Conservation (phyloP, 53 echinoderm and acorn worm genomes). For the Luidia sarsii region DNA sequence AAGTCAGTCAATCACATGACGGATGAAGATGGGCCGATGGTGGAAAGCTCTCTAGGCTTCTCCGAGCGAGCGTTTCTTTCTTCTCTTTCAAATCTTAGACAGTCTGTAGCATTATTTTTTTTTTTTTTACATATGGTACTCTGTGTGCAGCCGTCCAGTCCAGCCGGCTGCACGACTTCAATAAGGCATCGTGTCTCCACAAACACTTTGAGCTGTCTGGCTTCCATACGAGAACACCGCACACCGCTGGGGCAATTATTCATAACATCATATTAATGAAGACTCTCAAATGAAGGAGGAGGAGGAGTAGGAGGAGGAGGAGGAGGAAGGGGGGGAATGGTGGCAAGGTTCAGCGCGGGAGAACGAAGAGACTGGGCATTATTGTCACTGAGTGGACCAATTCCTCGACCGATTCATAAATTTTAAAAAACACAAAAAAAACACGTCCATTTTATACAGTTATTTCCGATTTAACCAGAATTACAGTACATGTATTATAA, state of each 20-base stretch:
- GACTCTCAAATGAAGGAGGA: conserved; percentile 7
- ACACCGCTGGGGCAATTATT: conserved; percentile 42
- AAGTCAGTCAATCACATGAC: conserved; percentile 62
- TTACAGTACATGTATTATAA: no score
- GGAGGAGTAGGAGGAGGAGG: neutral
- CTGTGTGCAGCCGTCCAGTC: no score
- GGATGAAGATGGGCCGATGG: conserved; percentile 51
- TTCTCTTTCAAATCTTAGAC: no score
- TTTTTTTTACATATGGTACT: no score
- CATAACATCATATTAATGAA: conserved; percentile 59
- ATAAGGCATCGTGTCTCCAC: conserved; percentile 48
- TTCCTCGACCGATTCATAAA: no score
- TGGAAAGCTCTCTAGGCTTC: conserved; percentile 27
- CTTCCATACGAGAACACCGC: conserved; percentile 22
- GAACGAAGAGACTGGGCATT: conserved; percentile 12
- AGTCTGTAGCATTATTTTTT: no score
- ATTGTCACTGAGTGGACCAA: conserved; percentile 22
- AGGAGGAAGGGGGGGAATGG: neutral
- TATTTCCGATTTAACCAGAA: no score
- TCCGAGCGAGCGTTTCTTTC: neutral
- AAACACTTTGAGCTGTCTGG: conserved; percentile 54
- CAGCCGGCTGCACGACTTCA: conserved; percentile 32
- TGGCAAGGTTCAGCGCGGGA: neutral
- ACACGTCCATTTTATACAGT: no score
- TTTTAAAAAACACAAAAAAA: no score